A percentile compares a stretch with the other conserved stretches of the same genome.
phyloP scores from a whole-genome alignment of 2,797 vertebrate species.

The Pseudomugil gertrudae region DNA sequence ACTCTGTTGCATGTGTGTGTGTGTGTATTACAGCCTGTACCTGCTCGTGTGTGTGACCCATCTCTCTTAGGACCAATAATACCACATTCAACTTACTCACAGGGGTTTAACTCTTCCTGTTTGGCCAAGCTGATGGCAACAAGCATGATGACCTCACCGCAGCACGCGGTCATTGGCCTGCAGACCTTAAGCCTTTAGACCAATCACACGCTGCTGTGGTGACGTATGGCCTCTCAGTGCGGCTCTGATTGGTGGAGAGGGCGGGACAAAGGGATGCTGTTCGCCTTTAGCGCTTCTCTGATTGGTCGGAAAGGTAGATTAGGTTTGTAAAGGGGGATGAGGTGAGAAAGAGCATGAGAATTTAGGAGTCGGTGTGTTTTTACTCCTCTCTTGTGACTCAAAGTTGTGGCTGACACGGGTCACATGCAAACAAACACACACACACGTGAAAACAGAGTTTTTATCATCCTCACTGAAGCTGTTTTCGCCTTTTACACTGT shows the following conservation, averaged over 20 bases:
- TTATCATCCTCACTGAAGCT: not conserved
- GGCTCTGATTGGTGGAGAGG: conserved; percentile 60
- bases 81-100: conserved; percentile 66
- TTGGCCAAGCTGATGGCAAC: conserved; percentile 83
- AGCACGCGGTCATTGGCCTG: conserved; percentile 80
- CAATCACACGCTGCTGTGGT: conserved; percentile 79
- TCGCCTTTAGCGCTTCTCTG: conserved; percentile 55
- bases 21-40: not conserved
- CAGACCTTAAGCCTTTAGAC: conserved; percentile 52
- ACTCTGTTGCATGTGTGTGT: conserved; percentile 5
- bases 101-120: conserved; percentile 76
- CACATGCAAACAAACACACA: not conserved
- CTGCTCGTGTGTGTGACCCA: conserved; percentile 29
- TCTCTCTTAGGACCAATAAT: conserved; percentile 65
- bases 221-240: conserved; percentile 74
- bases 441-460: not conserved
- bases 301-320: conserved; percentile 76
- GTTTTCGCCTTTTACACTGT: conserved; percentile 4
- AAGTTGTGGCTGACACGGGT: conserved; percentile 60
- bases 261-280: conserved; percentile 64
- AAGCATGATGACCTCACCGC: conserved; percentile 87
- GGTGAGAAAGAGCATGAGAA: conserved; percentile 21
- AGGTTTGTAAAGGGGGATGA: conserved; percentile 16
- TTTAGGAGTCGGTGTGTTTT: conserved; percentile 58
- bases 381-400: conserved; percentile 24